Base-by-base conservation (phyloP, 2,797 vertebrate genomes). In the Chrosomus eos region DNA sequence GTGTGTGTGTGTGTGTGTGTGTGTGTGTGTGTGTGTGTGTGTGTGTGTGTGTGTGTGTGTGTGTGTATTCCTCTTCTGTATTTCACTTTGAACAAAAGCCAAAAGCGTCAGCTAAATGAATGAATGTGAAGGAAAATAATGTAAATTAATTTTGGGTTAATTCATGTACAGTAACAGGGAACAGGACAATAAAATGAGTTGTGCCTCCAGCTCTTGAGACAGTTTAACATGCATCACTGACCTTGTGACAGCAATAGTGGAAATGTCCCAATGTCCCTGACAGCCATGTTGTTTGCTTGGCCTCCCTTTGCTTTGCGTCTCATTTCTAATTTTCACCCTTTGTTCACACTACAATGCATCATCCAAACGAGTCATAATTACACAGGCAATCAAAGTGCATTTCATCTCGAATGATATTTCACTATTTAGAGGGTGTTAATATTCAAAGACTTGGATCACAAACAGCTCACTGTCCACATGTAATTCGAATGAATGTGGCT, bases 311-410 rank as follows among this genome's bases (percentile, higher is more conserved):
- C 18, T 13, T 72, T 7, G 23, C 0, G 1, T 58, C 64, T 78
- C 48, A 84, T 77, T 78, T 84, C 73, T 58, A 23, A 83, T 83
- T 43, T 68, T 43, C 73, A 70, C 26, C 19, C 74, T 70, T 58
- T 84, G 64, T 78, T 77, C 64, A 43, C 82, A 68, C 64, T 33
- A 84, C 82, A 84, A 78, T 70, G 64, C 74, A 84, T 84, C 82
- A 78, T 70, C 48, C 36, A 60, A 70, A 70, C 21, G 45, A 70
- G 36, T 77, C 51, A 68, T 78, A 78, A 84, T 84, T 84, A 78
- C 33, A 70, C 36, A 77, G 74, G 74, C 74, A 84, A 77, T 83
- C 81, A 83, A 83, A 83, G 43, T 40, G 81, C 31, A 83, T 84
- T 83, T 77, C 48, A 83, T 83, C 82, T 68, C 48, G 0, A 68